Percentiles rank a stretch among this genome's conserved stretches.
phyloP scores from a whole-genome alignment of 1,140 invertebrate species.

The Goniozus legneri region DNA sequence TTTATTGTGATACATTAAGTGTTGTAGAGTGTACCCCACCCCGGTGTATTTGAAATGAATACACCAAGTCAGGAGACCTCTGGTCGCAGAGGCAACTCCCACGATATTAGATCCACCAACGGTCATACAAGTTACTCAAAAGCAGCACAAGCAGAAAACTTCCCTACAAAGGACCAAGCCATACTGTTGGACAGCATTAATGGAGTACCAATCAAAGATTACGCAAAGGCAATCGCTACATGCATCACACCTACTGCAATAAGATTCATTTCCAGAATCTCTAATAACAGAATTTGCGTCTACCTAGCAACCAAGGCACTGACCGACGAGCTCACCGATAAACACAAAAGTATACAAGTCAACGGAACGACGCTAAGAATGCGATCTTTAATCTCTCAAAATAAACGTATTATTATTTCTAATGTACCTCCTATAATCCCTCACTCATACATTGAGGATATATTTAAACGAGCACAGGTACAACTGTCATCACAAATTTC shows the following conservation, averaged over 20 bases:
- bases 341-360: not conserved
- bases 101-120: not conserved
- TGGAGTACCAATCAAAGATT: not conserved
- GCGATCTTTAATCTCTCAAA: not conserved
- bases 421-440: constrained; percentile 18
- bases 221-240: not conserved
- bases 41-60: not conserved
- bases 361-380: not conserved
- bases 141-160: not conserved
- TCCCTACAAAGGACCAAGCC: constrained; percentile 6
- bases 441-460: constrained; percentile 5
- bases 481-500: not conserved
- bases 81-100: too few relatives aligned
- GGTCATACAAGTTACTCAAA: not conserved
- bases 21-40: not conserved
- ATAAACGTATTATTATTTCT: too few relatives aligned
- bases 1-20: too few relatives aligned
- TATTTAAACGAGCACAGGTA: constrained; percentile 4
- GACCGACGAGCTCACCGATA: not conserved
- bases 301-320: not conserved
- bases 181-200: constrained; percentile 3
- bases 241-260: not conserved
- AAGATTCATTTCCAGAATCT: constrained; percentile 6
- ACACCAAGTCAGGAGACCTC: too few relatives aligned
- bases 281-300: constrained; percentile 2